Conservation (phyloP, 1,140 invertebrate genomes). For the Amyelois transitella region DNA sequence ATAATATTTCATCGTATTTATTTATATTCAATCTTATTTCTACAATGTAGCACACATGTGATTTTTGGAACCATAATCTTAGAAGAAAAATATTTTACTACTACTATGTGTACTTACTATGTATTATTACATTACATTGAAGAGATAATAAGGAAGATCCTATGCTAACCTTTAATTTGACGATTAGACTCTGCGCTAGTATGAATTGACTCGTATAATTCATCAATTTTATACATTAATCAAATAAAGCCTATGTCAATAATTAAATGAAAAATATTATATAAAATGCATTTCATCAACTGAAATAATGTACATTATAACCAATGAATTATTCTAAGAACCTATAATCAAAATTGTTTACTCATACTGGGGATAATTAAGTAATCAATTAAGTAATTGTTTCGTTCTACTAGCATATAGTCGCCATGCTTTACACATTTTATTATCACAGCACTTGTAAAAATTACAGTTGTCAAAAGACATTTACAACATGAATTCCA, state of each 20-base stretch:
- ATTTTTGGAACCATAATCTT: too few relatives aligned
- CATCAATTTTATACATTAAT: constrained; percentile 27
- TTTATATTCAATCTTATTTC: too few relatives aligned
- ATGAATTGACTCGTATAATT: too few relatives aligned
- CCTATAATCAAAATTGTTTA: constrained; percentile 31
- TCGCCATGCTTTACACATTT: constrained; percentile 29
- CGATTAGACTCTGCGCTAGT: too few relatives aligned
- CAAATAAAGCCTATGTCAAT: constrained; percentile 25
- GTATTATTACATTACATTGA: too few relatives aligned
- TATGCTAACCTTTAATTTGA: too few relatives aligned
- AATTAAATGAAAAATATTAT: constrained; percentile 25
- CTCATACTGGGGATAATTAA: constrained; percentile 35
- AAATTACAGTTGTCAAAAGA: constrained; percentile 47
- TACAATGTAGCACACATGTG: too few relatives aligned
- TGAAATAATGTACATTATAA: constrained; percentile 27
- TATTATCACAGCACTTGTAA: constrained; percentile 62
- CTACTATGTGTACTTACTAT: too few relatives aligned
- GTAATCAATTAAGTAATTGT: constrained; percentile 29
- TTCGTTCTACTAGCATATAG: constrained; percentile 32
- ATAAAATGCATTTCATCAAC: constrained; percentile 34
- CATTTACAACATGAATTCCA: constrained; percentile 24
- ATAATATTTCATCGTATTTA: too few relatives aligned
- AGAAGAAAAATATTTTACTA: too few relatives aligned
- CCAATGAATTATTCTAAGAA: constrained; percentile 25
- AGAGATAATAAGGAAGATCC: too few relatives aligned